A percentile compares a stretch with the other conserved stretches of the same genome.
phyloP scores from a whole-genome alignment of 2,797 vertebrate genomes.

The Dipus sagitta region DNA sequence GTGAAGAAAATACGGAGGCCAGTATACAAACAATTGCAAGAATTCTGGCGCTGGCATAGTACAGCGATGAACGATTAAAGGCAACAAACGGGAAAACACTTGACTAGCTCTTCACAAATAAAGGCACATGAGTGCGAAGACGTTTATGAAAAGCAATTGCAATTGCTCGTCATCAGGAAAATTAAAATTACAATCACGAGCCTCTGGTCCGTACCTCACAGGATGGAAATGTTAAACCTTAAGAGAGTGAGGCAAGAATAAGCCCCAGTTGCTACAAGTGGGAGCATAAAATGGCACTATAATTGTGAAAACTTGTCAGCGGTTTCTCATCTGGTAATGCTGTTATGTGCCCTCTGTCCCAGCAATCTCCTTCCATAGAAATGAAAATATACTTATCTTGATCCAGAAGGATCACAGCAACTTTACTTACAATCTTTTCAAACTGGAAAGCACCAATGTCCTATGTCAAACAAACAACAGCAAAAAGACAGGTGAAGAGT shows the following conservation, averaged over 20 bases:
- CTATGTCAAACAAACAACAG: background rate
- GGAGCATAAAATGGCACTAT: background rate
- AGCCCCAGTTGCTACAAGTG: background rate
- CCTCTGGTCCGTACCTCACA: background rate
- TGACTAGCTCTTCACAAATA: background rate
- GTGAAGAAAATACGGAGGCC: background rate
- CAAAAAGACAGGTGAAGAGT: background rate
- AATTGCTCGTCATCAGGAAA: constrained; percentile 30
- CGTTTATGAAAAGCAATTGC: constrained; percentile 14
- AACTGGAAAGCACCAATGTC: background rate
- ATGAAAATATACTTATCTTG: background rate
- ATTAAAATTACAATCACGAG: constrained; percentile 19
- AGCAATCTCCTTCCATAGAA: background rate
- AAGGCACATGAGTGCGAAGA: background rate
- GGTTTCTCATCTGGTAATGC: background rate
- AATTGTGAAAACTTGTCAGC: background rate
- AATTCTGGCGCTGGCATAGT: constrained; percentile 6
- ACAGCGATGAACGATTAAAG: background rate
- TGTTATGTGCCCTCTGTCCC: background rate
- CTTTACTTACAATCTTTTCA: background rate
- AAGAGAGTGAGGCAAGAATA: background rate
- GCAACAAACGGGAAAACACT: constrained; percentile 22
- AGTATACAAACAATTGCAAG: constrained; percentile 10
- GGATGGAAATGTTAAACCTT: background rate
- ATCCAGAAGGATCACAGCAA: background rate